Evolutionary conservation across 2,113 vertebrate species (phyloP).

Genomic region (Eulemur macaco): DNA sequence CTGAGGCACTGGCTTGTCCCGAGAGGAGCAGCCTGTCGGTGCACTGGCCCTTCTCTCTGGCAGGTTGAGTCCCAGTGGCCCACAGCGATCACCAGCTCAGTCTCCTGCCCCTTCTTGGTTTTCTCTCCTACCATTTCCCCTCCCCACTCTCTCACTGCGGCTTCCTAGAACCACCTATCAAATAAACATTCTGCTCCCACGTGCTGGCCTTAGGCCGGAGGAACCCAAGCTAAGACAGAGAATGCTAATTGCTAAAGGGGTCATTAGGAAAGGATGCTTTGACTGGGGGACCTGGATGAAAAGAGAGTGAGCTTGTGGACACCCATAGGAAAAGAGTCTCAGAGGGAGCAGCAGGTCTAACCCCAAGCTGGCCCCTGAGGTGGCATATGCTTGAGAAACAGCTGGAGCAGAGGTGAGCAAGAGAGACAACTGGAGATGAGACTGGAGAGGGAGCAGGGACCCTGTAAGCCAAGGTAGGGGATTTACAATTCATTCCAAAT

Average conservation of each 20-base stretch:
- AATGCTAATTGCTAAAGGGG: no score
- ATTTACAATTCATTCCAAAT: background rate
- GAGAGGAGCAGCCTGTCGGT: no score
- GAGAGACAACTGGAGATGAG: background rate
- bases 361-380: accelerated
- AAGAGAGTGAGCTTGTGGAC: background rate
- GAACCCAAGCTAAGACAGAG: background rate
- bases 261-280: background rate
- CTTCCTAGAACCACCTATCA: background rate
- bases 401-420: background rate
- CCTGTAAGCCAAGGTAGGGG: background rate
- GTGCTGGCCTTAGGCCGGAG: background rate
- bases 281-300: background rate
- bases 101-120: background rate
- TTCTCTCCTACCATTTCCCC: background rate
- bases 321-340: background rate
- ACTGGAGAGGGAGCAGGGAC: accelerated
- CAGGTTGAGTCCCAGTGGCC: background rate
- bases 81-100: background rate
- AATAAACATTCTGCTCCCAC: background rate
- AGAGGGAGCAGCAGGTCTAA: no score
- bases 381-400: background rate
- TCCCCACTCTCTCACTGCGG: background rate
- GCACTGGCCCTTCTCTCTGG: background rate
- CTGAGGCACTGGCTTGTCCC: background rate